phyloP scores from a whole-genome alignment of 2,797 vertebrate species.

The Cuculus canorus region DNA sequence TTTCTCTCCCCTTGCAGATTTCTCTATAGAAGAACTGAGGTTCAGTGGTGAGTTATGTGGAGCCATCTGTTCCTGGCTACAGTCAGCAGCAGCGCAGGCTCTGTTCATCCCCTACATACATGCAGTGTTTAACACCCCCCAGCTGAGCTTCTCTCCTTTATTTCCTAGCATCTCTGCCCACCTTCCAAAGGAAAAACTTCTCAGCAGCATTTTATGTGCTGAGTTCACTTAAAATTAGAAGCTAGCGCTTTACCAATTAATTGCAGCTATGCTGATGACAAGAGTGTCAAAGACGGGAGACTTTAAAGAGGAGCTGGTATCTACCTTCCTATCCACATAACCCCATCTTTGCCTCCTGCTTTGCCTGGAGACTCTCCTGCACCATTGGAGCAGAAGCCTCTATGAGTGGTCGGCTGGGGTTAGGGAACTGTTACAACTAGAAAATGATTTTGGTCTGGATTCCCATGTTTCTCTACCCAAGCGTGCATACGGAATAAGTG shows the following conservation, averaged over 20 bases:
- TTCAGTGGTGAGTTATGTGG: background rate
- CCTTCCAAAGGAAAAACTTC: background rate
- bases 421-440: background rate
- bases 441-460: background rate
- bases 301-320: background rate
- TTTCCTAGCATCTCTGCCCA: background rate
- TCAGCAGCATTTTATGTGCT: fast-evolving
- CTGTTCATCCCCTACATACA: background rate
- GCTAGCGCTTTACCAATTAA: background rate
- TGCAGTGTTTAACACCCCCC: background rate
- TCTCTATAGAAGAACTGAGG: background rate
- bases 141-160: background rate
- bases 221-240: background rate
- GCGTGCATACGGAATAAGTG: background rate
- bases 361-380: background rate
- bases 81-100: background rate
- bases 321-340: background rate
- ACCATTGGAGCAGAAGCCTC: background rate
- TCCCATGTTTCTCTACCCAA: background rate
- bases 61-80: background rate
- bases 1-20: background rate
- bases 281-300: background rate
- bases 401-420: fast-evolving
- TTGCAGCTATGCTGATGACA: background rate
- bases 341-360: background rate